Evolutionary conservation across 1,140 invertebrate species (phyloP).

Genomic region (Sarcophaga bullata): DNA sequence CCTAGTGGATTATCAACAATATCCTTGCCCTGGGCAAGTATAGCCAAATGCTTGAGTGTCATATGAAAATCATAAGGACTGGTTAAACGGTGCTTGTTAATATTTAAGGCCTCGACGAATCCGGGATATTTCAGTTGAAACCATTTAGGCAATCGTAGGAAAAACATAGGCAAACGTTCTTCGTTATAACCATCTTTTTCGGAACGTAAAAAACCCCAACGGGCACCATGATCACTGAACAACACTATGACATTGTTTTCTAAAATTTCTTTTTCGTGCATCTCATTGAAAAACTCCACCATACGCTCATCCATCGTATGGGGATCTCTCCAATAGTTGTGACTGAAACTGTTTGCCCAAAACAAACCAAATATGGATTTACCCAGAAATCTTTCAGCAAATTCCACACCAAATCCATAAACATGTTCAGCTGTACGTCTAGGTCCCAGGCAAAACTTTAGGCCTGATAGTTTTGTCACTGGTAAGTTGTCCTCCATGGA

Average conservation of each 20-base stretch:
- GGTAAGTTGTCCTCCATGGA: slow-evolving; percentile 69
- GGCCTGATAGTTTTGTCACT: slow-evolving; percentile 55
- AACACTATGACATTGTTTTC: slow-evolving; percentile 79
- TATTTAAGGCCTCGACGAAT: slow-evolving; percentile 72
- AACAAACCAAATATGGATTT: slow-evolving; percentile 76
- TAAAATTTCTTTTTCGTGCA: slow-evolving; percentile 69
- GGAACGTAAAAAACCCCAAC: slow-evolving; percentile 79
- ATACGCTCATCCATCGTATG: slow-evolving; percentile 72
- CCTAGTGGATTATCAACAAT: not conserved
- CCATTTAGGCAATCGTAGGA: slow-evolving; percentile 78
- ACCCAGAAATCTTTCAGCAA: slow-evolving; percentile 58
- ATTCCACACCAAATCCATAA: slow-evolving; percentile 68
- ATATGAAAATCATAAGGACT: slow-evolving; percentile 84
- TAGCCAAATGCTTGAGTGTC: slow-evolving; percentile 64
- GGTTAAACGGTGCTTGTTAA: slow-evolving; percentile 78
- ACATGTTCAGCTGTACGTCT: slow-evolving; percentile 68
- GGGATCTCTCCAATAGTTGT: slow-evolving; percentile 77
- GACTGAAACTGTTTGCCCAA: slow-evolving; percentile 78
- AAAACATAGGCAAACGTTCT: slow-evolving; percentile 85
- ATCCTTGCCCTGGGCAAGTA: not conserved
- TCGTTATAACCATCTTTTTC: slow-evolving; percentile 79
- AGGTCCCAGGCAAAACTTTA: slow-evolving; percentile 68
- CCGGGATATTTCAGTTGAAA: slow-evolving; percentile 73
- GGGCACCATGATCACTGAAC: slow-evolving; percentile 89
- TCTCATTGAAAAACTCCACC: slow-evolving; percentile 68